phyloP scores from a whole-genome alignment of 1,140 invertebrate species.

The Ostrea denselamellosa region DNA sequence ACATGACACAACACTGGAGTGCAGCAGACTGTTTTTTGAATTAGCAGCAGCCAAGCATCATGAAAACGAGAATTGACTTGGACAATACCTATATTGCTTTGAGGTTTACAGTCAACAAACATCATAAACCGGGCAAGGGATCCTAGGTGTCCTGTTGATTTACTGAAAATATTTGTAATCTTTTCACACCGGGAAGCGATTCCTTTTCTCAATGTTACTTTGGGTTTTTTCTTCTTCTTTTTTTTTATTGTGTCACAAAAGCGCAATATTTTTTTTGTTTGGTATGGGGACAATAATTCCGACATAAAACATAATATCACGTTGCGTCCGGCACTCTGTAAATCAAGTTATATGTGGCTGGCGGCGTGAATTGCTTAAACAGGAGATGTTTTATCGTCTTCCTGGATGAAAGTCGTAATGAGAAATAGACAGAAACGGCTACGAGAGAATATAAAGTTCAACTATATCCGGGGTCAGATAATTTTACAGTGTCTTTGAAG shows the following conservation, averaged over 20 bases:
- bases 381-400: neutral
- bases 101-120: neutral
- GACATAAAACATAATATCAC: neutral
- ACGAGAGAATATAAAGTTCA: neutral
- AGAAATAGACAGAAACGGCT: neutral
- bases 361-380: neutral
- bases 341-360: neutral
- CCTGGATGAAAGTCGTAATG: neutral
- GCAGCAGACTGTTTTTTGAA: neutral
- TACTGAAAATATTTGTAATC: neutral
- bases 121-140: neutral
- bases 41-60: neutral
- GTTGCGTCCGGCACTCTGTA: neutral
- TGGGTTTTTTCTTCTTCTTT: neutral
- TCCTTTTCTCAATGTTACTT: neutral
- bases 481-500: neutral
- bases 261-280: neutral
- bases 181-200: neutral
- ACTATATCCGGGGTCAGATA: neutral
- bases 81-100: neutral
- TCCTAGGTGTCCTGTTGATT: neutral
- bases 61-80: neutral
- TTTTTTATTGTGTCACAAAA: neutral
- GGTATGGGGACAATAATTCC: neutral
- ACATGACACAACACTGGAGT: too few species aligned